Percentiles rank a stretch among this genome's conserved stretches.
Evolutionary conservation across 2,797 vertebrate species (phyloP).

Genomic region (Argya squamiceps): DNA sequence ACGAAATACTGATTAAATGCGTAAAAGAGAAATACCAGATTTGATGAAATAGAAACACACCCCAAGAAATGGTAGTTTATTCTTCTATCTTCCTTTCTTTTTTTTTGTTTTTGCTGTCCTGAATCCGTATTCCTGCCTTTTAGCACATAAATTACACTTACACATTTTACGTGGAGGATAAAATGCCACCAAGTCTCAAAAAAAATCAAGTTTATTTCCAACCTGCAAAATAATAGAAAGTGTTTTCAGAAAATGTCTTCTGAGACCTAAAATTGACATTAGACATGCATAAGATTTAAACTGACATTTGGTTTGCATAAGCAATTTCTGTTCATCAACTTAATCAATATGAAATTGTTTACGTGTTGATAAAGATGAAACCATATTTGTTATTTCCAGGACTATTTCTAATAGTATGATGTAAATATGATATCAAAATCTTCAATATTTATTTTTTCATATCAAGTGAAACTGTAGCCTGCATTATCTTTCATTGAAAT

Average conservation of each 20-base stretch:
- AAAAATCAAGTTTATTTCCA: not conserved
- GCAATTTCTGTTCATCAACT: not conserved
- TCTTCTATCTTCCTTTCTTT: not conserved
- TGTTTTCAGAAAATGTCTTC: not conserved
- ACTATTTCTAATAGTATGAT: not conserved
- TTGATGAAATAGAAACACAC: not conserved
- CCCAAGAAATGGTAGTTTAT: not conserved
- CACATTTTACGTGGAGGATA: not conserved
- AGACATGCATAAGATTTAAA: not conserved
- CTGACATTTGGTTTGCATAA: not conserved
- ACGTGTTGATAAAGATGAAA: not conserved
- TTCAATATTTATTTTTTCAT: not conserved
- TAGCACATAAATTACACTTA: not conserved
- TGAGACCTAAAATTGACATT: not conserved
- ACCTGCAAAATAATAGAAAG: not conserved
- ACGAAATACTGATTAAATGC: not conserved
- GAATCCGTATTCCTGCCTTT: not conserved
- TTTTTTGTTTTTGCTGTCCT: not conserved
- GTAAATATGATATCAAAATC: not conserved
- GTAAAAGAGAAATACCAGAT: not conserved
- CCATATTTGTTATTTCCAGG: not conserved
- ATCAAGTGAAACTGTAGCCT: not conserved
- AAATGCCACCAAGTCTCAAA: accelerated
- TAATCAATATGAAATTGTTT: not conserved
- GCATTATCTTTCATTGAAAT: not conserved